Base-by-base conservation (phyloP, 2,888 invertebrate species). In the Mycalesis mineus region DNA sequence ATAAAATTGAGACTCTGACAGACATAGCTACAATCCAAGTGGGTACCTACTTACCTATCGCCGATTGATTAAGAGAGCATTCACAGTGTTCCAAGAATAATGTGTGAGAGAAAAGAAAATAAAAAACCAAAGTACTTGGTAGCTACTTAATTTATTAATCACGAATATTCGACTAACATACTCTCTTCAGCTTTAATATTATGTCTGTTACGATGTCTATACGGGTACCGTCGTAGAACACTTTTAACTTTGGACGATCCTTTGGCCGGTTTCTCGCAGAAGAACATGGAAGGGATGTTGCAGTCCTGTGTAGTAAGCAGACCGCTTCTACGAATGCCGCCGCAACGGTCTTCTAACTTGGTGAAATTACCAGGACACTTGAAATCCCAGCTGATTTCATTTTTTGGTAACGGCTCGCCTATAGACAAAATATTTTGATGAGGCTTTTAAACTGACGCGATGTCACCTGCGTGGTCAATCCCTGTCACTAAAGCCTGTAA, bases 201-300 rank as follows among this genome's bases (percentile, higher is more conserved):
- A 40, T 50, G 40, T 39, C 15, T 39, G n/a, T 14, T 41, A 4
- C 17, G 41, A 33, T 31, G 4, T 22, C 13, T 7, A 13, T 36
- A 17, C 7, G 54, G 11, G 1, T 22, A 31, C 9, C 41, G 14
- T 15, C 54, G 40, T 28, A 58, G 33, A 9, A 29, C n/a, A 2
- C 42, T 55, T 15, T 60, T 61, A 33, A 52, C 55, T 31, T 57
- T 61, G 29, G 65, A 62, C 0, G 56, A 39, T 39, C 65, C 64
- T 37, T 60, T 71, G 1, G 66, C 62, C n/a, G 68, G 67, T 64
- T 79, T 79, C 62, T 79, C 76, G 60, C 78, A 80, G 58, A 80
- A 76, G 66, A 80, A 79, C 68, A 74, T 69, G 1, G 75, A 71
- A 4, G 77, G 76, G 3, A 62, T 37, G 0, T 64, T 37, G 58